Evolutionary conservation across 2,888 invertebrate species (phyloP).

Genomic region (Microctonus aethiopoides): DNA sequence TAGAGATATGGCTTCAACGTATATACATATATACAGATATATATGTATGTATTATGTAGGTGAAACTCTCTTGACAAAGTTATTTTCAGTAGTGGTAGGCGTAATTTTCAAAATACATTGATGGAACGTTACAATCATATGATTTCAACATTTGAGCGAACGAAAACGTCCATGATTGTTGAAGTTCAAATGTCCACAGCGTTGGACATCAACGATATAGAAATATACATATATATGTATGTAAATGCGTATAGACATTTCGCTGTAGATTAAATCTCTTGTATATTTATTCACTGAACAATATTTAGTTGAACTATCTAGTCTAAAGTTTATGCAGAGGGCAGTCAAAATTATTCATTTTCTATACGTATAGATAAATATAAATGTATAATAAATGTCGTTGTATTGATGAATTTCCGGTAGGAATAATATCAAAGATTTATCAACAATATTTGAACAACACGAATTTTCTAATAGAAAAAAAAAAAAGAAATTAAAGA

Average conservation of each 20-base stretch:
- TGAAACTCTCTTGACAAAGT: not conserved
- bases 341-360: not conserved
- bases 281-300: not conserved
- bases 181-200: not conserved
- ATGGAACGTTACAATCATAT: not conserved
- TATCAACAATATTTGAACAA: not conserved
- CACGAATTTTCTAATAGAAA: not conserved
- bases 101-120: not conserved
- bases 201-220: not conserved
- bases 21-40: not conserved
- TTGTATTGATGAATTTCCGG: too few species aligned
- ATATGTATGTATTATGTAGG: not conserved
- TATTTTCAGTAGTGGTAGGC: not conserved
- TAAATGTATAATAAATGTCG: not conserved
- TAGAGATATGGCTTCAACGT: not conserved
- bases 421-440: too few species aligned
- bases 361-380: not conserved
- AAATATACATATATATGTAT: too few species aligned
- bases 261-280: too few species aligned
- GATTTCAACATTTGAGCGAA: not conserved
- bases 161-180: not conserved
- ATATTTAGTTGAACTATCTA: conserved; percentile 4
- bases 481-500: too few species aligned
- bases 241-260: not conserved
- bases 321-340: conserved; percentile 17